Evolutionary conservation across 2,797 vertebrate genomes (phyloP), one percentile per base, ranked within the genome.

Genomic region (Hoplostethus atlanticus): DNA sequence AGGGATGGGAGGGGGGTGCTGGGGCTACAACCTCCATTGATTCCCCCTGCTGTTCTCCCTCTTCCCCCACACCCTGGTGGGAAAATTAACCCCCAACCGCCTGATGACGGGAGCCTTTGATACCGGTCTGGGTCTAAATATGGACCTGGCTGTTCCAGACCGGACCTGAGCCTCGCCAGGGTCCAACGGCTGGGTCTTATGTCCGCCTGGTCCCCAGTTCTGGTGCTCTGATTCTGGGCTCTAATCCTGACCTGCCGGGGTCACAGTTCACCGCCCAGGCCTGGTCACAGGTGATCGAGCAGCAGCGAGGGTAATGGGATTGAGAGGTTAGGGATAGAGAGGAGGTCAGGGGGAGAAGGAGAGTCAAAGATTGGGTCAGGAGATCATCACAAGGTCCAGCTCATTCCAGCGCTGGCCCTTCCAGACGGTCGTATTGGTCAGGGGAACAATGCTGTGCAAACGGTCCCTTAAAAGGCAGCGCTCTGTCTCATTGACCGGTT

Each of bases 221-320:
- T 71, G 66, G 68, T 51, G 67, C 74, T 81, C 57, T 71, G 77
- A 76, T 79, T 86, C 63, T 84, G 48, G 64, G 75, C 47, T 71
- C 70, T 86, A 89, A 91, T 87, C 50, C 48, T 58, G 82, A 92
- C 87, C 88, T 42, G 44, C 68, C 46, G 3, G 8, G 87, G 84
- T 92, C 87, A 79, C 55, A 89, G 88, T 83, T 77, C 79, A 78
- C 17, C 63, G 40, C 79, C 81, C 75, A 65, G 81, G 79, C 76
- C 76, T 46, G 87, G 85, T 85, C 90, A 93, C 91, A 94, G 93
- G 93, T 94, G 94, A 91, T 67, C 75, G 89, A 91, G 76, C 92
- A 91, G 77, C 67, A 83, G 77, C 71, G 73, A 84, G 83, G 87
- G 73, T 93, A 92, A 92, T 93, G 82, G 92, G 90, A 92, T 93